Evolutionary conservation across 2,888 invertebrate species (phyloP), one percentile per base, ranked within the genome.

Genomic region (Elmis aenea): DNA sequence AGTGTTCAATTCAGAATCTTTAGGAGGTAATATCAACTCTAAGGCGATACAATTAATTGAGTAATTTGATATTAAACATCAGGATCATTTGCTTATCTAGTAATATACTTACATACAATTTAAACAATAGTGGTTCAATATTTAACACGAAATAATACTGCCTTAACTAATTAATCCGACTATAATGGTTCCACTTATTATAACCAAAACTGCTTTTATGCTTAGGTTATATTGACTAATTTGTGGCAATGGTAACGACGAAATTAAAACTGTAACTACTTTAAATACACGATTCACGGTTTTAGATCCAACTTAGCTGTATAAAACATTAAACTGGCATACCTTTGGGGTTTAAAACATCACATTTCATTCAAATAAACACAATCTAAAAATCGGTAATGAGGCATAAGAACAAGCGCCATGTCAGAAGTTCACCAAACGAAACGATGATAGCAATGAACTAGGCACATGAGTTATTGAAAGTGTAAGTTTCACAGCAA

Each of bases 371-470:
- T n/a, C n/a, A n/a, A n/a, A n/a, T n/a, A n/a, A n/a, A n/a, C n/a
- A n/a, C n/a, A n/a, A n/a, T n/a, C n/a, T n/a, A n/a, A 39, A 32
- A 42, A 33, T 42, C 44, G 31, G 27, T 39, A 36, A 38, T 28
- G 34, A 42, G n/a, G n/a, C n/a, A n/a, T n/a, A n/a, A 46, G 33
- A 32, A 26, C 40, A 37, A 51, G 51, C 55, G 55, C 55, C 55
- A 55, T 54, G 52, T 54, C 53, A 54, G 52, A 38, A 38, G 32
- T 54, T n/a, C n/a, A n/a, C n/a, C n/a, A n/a, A n/a, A n/a, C n/a
- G n/a, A n/a, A n/a, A n/a, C n/a, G n/a, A n/a, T n/a, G n/a, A n/a
- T n/a, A n/a, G n/a, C n/a, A n/a, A n/a, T n/a, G n/a, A n/a, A n/a
- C n/a, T n/a, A n/a, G n/a, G n/a, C n/a, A n/a, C n/a, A n/a, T n/a